Conservation (phyloP, 2,113 vertebrate genomes). For the Aphyosemion australe region DNA sequence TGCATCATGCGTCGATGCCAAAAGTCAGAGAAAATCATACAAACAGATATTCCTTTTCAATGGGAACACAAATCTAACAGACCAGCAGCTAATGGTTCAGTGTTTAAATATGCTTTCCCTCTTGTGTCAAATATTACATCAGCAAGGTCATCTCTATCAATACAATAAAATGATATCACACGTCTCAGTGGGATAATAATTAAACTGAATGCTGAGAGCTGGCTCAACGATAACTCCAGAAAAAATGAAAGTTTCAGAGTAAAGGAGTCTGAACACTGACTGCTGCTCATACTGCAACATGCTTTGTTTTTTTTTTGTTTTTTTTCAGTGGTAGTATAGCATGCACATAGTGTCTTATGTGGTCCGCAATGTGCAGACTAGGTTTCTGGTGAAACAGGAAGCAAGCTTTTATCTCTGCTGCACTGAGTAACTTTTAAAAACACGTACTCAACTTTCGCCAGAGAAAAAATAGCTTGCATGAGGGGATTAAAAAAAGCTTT, state of each 20-base stretch:
- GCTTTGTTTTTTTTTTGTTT: slow-evolving; percentile 43
- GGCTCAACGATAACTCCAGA: not conserved
- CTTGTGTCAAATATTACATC: no score
- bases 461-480: slow-evolving; percentile 4
- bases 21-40: not conserved
- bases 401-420: slow-evolving; percentile 63
- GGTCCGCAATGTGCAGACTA: slow-evolving; percentile 49
- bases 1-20: slow-evolving; percentile 24
- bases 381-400: slow-evolving; percentile 73
- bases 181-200: no score
- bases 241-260: slow-evolving; percentile 10
- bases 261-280: slow-evolving; percentile 27
- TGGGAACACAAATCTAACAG: not conserved
- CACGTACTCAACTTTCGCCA: slow-evolving; percentile 15
- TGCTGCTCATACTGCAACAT: slow-evolving; percentile 23
- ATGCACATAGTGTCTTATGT: slow-evolving; percentile 32
- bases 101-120: no score
- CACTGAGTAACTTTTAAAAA: slow-evolving; percentile 55
- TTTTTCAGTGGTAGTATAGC: slow-evolving; percentile 22
- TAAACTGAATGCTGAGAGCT: slow-evolving; percentile 5
- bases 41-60: not conserved
- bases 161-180: no score
- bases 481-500: not conserved
- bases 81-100: not conserved
- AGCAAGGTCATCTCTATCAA: no score